Evolutionary conservation across 2,888 invertebrate species (phyloP), one percentile per base, ranked within the genome.

Genomic region (Anthoptus insignis): DNA sequence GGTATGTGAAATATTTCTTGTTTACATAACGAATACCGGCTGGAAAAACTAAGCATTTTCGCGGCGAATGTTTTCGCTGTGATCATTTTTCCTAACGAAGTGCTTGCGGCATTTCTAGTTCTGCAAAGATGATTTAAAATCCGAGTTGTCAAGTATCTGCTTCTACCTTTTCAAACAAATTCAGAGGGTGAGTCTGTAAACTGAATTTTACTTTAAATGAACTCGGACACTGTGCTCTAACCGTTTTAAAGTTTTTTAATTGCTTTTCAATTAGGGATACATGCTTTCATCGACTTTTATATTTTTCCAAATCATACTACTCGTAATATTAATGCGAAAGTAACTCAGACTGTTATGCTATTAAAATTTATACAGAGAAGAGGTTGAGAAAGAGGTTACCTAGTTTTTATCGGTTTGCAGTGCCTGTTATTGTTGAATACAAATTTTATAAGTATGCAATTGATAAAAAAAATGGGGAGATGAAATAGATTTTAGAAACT

Each of bases 71-170:
- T 56, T 59, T 50, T 59, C 49, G 22, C 47, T 27, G 50, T 59
- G 22, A 59, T 59, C 24, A 21, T 37, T 50, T 59, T 59, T 49
- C 29, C 37, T 50, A 37, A 59, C 27, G 50, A 59, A 59, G 32
- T 32, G 34, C 37, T 59, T 24, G 37, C 49, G 59, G 59, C 50
- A 49, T 34, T 39, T 19, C 59, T 39, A 47, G 32, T 34, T 49
- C 13, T 34, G 34, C 58, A 59, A 59, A 59, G 58, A 59, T 59
- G 32, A 59, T 59, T 59, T 59, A 59, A 59, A 59, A 34, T 59
- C 50, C 50, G 19, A 59, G 37, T 50, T 59, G 59, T 59, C 59
- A 59, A 59, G 59, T 59, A 59, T 50, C 59, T 59, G 59, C 49
- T 59, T 49, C 59, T 52, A 52, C 19, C 59, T 39, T 59, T 59